Evolutionary conservation across 37 sponge, comb jelly and placozoan genomes (phyloP).

Genomic region (Agelas oroides): DNA sequence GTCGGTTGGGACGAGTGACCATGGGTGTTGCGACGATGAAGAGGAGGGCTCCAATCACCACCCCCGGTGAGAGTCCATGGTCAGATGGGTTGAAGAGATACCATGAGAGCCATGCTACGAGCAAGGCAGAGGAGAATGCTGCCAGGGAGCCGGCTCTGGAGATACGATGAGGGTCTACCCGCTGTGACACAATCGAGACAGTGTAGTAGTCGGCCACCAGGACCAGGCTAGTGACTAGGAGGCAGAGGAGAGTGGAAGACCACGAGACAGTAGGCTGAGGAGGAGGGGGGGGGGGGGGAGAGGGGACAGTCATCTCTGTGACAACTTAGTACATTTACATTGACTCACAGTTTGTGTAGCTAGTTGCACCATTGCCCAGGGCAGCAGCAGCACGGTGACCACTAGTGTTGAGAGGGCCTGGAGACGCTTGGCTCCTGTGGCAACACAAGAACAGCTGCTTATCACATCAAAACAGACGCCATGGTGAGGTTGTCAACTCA

Average conservation of each 20-base stretch:
- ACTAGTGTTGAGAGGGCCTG: constrained; percentile 73
- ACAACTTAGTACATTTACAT: too few species aligned
- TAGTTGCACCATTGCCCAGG: constrained; percentile 79
- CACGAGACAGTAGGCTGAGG: constrained; percentile 23
- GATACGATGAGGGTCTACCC: constrained; percentile 18
- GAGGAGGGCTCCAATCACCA: constrained; percentile 77
- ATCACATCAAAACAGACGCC: neutral
- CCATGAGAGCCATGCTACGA: constrained; percentile 33
- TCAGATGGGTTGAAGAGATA: neutral
- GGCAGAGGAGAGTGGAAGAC: constrained; percentile 28
- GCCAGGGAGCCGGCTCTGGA: constrained; percentile 18
- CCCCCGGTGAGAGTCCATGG: constrained; percentile 78
- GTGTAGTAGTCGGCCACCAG: constrained; percentile 60
- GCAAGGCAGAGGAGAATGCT: constrained; percentile 41
- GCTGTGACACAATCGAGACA: constrained; percentile 42
- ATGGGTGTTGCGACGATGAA: constrained; percentile 78
- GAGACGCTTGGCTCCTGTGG: constrained; percentile 74
- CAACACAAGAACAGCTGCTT: neutral
- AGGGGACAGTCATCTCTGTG: neutral
- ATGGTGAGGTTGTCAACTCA: neutral
- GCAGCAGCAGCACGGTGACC: constrained; percentile 50
- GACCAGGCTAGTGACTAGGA: constrained; percentile 24
- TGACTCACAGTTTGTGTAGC: constrained; percentile 24
- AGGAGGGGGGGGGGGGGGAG: neutral
- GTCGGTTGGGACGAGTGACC: constrained; percentile 43